Conservation (phyloP, 2,888 invertebrate species). For the Charanyca ferruginea region DNA sequence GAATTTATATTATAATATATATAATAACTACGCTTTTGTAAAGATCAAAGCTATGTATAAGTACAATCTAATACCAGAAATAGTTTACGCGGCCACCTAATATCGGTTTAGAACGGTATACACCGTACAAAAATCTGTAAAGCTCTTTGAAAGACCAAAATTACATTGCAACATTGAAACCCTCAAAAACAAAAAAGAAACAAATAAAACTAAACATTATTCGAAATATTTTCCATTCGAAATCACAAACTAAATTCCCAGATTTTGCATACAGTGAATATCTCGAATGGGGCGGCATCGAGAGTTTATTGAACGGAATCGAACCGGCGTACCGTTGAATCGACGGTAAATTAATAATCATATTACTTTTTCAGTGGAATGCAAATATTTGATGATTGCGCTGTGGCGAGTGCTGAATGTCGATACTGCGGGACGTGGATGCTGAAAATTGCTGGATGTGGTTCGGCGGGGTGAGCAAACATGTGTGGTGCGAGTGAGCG, state of each 20-base stretch:
- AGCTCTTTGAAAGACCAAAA: conserved; percentile 20
- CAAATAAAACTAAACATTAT: conserved; percentile 42
- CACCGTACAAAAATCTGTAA: neutral
- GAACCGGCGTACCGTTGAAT: conserved; percentile 81
- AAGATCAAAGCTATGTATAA: neutral
- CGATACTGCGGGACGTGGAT: conserved; percentile 55
- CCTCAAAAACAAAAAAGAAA: conserved; percentile 14
- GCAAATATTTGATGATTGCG: conserved; percentile 90
- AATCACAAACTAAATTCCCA: conserved; percentile 76
- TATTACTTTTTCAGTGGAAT: conserved; percentile 89
- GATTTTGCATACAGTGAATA: conserved; percentile 83
- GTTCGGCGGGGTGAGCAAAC: conserved; percentile 16
- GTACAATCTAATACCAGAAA: neutral
- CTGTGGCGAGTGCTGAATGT: conserved; percentile 80
- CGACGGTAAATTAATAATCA: conserved; percentile 89
- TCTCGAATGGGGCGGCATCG: conserved; percentile 67
- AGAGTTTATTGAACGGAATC: conserved; percentile 78
- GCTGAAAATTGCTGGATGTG: conserved; percentile 39
- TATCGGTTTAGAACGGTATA: neutral
- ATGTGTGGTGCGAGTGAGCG: conserved; percentile 31
- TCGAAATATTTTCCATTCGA: conserved; percentile 67
- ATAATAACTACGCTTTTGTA: too few relatives aligned
- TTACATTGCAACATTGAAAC: conserved; percentile 15
- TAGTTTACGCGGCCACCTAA: neutral
- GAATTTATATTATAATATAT: too few relatives aligned